Evolutionary conservation across 2,797 vertebrate species (phyloP).

Genomic region (Xyrichtys novacula): DNA sequence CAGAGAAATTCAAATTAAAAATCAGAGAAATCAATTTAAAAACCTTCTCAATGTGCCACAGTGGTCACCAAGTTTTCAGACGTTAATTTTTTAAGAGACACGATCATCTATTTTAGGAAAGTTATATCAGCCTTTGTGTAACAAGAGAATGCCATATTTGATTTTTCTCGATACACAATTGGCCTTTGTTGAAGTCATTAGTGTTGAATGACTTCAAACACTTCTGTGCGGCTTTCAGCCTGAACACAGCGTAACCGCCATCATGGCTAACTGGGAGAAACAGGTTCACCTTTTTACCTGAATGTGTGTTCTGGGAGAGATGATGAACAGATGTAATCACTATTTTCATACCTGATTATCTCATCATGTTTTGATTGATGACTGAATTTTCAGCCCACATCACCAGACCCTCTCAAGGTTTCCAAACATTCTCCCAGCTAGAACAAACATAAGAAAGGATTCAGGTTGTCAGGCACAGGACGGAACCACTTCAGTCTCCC

Average conservation of each 20-base stretch:
- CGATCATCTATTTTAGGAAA: too few relatives aligned
- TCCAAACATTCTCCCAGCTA: constrained; percentile 15
- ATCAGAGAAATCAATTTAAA: too few relatives aligned
- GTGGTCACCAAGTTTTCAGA: too few relatives aligned
- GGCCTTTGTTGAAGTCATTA: too few relatives aligned
- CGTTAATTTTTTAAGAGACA: too few relatives aligned
- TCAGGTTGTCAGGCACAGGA: constrained; percentile 6
- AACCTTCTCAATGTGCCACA: too few relatives aligned
- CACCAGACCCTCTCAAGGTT: neutral
- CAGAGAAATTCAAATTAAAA: too few relatives aligned
- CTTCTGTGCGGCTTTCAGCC: neutral
- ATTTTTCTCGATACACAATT: too few relatives aligned
- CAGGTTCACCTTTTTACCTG: neutral
- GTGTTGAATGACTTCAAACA: neutral
- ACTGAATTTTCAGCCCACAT: constrained; percentile 15
- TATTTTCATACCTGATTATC: constrained; percentile 41
- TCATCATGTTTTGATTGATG: constrained; percentile 41
- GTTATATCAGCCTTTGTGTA: too few relatives aligned
- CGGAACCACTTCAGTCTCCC: constrained; percentile 11
- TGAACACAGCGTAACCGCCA: neutral
- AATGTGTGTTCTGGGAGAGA: neutral
- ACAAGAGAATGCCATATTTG: too few relatives aligned
- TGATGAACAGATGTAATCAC: constrained; percentile 27
- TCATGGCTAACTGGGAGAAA: too few relatives aligned
- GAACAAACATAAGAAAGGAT: constrained; percentile 8